Evolutionary conservation across 2,797 vertebrate species (phyloP).

Genomic region (Enteromius mattozi): DNA sequence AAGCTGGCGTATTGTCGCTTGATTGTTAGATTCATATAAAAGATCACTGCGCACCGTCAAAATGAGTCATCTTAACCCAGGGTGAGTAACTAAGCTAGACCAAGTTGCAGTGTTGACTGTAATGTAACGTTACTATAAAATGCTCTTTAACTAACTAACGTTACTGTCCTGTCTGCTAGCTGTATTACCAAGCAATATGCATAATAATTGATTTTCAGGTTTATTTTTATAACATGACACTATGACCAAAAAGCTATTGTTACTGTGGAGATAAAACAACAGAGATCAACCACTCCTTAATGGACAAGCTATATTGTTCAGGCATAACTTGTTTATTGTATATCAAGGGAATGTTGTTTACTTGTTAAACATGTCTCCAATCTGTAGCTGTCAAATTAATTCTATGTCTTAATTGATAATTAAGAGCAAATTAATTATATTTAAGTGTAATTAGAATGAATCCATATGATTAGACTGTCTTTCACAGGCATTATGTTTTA

Average conservation of each 20-base stretch:
- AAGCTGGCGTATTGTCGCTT: constrained; percentile 7
- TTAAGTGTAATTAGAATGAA: neutral
- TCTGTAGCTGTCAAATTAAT: neutral
- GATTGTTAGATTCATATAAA: constrained; percentile 8
- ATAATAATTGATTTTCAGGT: neutral
- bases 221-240: neutral
- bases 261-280: constrained; percentile 51
- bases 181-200: neutral
- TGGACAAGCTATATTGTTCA: neutral
- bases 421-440: neutral
- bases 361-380: neutral
- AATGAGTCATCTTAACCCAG: constrained; percentile 84
- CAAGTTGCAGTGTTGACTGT: neutral
- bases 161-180: constrained; percentile 2
- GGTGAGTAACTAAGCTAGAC: constrained; percentile 77
- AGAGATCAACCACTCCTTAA: neutral
- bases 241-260: constrained; percentile 10
- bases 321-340: neutral
- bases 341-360: neutral
- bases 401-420: neutral
- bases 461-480: neutral
- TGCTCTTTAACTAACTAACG: neutral
- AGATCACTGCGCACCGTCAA: constrained; percentile 59
- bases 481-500: constrained; percentile 52
- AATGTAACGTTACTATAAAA: neutral